A percentile compares a stretch with the other conserved stretches of the same genome.
phyloP scores from a whole-genome alignment of 2,888 invertebrate species.

The Eledone cirrhosa region DNA sequence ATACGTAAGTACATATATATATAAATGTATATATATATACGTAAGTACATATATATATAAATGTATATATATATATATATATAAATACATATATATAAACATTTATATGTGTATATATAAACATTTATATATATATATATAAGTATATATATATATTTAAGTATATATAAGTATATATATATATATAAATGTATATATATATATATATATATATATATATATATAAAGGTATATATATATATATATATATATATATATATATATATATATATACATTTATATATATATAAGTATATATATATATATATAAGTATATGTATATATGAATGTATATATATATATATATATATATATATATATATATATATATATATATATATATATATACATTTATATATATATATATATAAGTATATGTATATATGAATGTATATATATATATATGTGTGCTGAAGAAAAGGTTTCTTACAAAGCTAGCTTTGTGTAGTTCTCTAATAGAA shows the following conservation, averaged over 20 bases:
- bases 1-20: too few relatives aligned
- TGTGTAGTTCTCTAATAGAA: too few relatives aligned
- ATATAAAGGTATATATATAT: not conserved
- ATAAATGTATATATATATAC: too few relatives aligned
- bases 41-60: too few relatives aligned
- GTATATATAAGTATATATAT: not conserved
- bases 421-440: too few relatives aligned
- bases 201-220: not conserved
- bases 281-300: not conserved
- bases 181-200: not conserved
- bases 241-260: not conserved
- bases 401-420: too few relatives aligned
- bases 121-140: slow-evolving; percentile 8
- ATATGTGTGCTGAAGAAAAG: too few relatives aligned
- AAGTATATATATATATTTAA: not conserved
- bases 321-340: not conserved
- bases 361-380: not conserved
- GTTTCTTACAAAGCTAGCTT: too few relatives aligned
- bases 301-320: not conserved
- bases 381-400: too few relatives aligned
- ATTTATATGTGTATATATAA: not conserved
- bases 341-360: not conserved
- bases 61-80: too few relatives aligned
- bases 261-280: not conserved
- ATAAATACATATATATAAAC: too few relatives aligned